Evolutionary conservation across 2,113 vertebrate genomes (phyloP).

Genomic region (Platichthys stellatus): DNA sequence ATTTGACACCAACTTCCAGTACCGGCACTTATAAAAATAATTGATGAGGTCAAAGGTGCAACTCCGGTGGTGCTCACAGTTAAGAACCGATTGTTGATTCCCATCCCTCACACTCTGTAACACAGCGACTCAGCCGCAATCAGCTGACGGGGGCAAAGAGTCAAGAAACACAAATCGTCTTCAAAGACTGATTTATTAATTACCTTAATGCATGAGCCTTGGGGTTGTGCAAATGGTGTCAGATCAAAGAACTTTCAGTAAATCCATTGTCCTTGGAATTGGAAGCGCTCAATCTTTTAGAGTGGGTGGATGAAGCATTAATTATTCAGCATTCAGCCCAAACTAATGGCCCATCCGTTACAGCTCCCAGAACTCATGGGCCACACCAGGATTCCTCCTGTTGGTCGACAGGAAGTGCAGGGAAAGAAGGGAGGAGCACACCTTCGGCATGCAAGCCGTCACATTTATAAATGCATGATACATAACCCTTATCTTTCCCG

Average conservation of each 20-base stretch:
- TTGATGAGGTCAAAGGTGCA: too few species aligned
- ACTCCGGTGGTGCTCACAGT: too few species aligned
- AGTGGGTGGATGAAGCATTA: constrained; percentile 63
- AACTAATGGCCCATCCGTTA: constrained; percentile 40
- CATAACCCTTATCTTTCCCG: constrained; percentile 1
- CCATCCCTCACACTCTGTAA: too few species aligned
- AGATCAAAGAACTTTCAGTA: constrained; percentile 54
- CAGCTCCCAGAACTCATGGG: constrained; percentile 3
- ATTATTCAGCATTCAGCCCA: constrained; percentile 66
- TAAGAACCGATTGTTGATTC: too few species aligned
- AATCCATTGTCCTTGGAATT: constrained; percentile 59
- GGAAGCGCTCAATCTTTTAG: constrained; percentile 52
- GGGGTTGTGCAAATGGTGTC: constrained; percentile 28
- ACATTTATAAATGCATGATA: constrained; percentile 45
- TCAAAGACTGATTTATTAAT: constrained; percentile 58
- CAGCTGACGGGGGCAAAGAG: constrained; percentile 5
- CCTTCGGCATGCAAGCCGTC: constrained; percentile 23
- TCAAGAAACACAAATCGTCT: constrained; percentile 28
- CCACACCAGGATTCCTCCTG: constrained; percentile 14
- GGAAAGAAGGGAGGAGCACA: constrained; percentile 7
- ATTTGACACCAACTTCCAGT: too few species aligned
- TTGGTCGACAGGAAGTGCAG: background rate
- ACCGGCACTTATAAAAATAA: too few species aligned
- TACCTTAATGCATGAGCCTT: constrained; percentile 46
- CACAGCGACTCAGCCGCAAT: background rate